A percentile compares a stretch with the other conserved stretches of the same genome.
Evolutionary conservation across 2,888 invertebrate genomes (phyloP).

Genomic region (Apamea crenata): DNA sequence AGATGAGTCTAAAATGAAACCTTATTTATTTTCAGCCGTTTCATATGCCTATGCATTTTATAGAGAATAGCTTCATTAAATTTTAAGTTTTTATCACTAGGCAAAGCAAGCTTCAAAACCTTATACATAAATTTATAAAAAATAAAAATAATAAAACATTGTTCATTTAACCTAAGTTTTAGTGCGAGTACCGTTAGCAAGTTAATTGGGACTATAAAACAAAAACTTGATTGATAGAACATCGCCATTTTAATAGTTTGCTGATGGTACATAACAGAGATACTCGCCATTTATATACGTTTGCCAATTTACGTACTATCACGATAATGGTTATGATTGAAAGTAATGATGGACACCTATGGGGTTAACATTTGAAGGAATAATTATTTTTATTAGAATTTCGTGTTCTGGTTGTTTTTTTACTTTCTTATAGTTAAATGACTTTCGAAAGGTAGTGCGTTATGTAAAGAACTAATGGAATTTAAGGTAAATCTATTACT

Average conservation of each 20-base stretch:
- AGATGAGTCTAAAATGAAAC: too few relatives aligned
- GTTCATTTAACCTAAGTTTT: slow-evolving; percentile 66
- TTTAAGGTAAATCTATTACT: background rate
- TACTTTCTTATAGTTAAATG: background rate
- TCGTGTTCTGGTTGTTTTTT: slow-evolving; percentile 3
- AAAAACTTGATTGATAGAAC: slow-evolving; percentile 63
- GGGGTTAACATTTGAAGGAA: slow-evolving; percentile 22
- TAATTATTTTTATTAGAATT: slow-evolving; percentile 33
- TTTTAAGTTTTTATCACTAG: too few relatives aligned
- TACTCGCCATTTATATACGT: slow-evolving; percentile 52
- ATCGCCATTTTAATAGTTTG: slow-evolving; percentile 50
- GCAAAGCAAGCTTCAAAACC: slow-evolving; percentile 27
- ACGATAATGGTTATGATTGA: slow-evolving; percentile 52
- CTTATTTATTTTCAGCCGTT: too few relatives aligned
- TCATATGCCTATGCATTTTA: too few relatives aligned
- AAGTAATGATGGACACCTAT: slow-evolving; percentile 55
- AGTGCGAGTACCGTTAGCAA: slow-evolving; percentile 66
- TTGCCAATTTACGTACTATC: slow-evolving; percentile 65
- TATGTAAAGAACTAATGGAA: background rate
- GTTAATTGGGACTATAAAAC: slow-evolving; percentile 67
- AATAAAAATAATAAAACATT: slow-evolving; percentile 59
- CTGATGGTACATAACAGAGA: slow-evolving; percentile 54
- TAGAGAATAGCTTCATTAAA: too few relatives aligned
- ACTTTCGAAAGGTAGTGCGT: background rate
- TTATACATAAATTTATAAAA: slow-evolving; percentile 11